Percentiles rank a stretch among this genome's conserved stretches.
phyloP scores from a whole-genome alignment of 35 echinoderm and acorn worm genomes.

The Apostichopus japonicus region DNA sequence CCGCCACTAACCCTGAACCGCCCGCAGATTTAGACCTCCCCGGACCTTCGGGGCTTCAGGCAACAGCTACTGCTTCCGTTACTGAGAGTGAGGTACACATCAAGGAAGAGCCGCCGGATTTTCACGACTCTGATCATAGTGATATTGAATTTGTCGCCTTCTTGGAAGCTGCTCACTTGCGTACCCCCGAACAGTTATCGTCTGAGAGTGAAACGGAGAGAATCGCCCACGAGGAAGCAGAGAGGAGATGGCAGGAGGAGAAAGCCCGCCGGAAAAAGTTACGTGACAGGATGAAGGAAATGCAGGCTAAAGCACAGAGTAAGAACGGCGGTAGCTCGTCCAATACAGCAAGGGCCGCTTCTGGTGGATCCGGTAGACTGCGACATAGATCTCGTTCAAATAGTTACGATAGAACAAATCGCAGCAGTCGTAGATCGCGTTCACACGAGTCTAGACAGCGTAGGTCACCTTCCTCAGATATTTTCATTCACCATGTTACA shows the following conservation, averaged over 20 bases:
- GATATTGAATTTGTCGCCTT: conserved; percentile 82
- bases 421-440: background rate
- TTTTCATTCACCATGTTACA: background rate
- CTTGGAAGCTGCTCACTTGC: conserved; percentile 59
- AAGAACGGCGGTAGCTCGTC: background rate
- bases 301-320: background rate
- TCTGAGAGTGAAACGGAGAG: conserved; percentile 52
- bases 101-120: conserved; percentile 48
- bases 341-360: background rate
- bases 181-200: conserved; percentile 76
- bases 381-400: background rate
- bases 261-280: background rate
- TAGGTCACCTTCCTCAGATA: conserved; percentile 17
- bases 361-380: background rate
- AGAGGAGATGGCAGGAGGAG: conserved; percentile 18
- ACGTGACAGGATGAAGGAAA: conserved; percentile 17
- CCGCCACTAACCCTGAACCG: conserved; percentile 34
- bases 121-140: conserved; percentile 58
- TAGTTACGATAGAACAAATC: background rate
- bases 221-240: conserved; percentile 20
- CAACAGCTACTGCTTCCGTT: conserved; percentile 6
- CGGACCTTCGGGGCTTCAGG: background rate
- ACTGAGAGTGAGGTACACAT: background rate
- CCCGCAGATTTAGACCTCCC: background rate
- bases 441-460: background rate